Conservation (phyloP, 2,888 invertebrate species). For the Drosophila paranaensis region DNA sequence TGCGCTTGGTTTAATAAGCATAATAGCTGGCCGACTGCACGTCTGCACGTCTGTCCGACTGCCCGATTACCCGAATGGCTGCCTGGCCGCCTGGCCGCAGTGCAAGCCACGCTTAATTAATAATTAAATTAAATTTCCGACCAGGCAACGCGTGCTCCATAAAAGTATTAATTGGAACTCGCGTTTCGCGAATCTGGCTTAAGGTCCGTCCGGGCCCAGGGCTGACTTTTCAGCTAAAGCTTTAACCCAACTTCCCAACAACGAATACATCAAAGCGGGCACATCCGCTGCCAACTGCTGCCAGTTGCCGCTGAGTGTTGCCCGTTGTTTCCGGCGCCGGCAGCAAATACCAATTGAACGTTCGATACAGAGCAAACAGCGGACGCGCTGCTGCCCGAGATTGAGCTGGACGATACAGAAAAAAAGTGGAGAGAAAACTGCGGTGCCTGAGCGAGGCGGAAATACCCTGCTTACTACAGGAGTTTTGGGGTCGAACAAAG, state of each 20-base stretch:
- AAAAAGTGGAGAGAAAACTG: conserved; percentile 34
- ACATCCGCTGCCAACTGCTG: conserved; percentile 46
- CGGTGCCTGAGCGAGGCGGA: not conserved
- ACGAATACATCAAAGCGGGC: conserved; percentile 49
- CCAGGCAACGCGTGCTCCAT: conserved; percentile 40
- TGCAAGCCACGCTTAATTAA: conserved; percentile 61
- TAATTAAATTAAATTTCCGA: conserved; percentile 74
- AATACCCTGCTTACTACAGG: not conserved
- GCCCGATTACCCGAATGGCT: not conserved
- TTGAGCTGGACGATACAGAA: conserved; percentile 67
- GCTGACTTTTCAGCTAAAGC: conserved; percentile 17
- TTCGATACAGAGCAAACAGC: conserved; percentile 24
- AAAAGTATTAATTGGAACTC: conserved; percentile 72
- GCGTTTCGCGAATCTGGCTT: conserved; percentile 51
- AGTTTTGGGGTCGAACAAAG: not conserved
- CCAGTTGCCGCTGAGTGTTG: conserved; percentile 55
- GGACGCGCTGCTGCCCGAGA: conserved; percentile 44
- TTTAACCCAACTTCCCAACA: conserved; percentile 13
- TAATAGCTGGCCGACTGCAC: conserved; percentile 49
- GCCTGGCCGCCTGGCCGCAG: conserved; percentile 8
- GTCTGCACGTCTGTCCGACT: conserved; percentile 10
- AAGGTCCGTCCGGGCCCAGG: conserved; percentile 33
- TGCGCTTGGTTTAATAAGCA: conserved; percentile 71
- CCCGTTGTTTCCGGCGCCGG: conserved; percentile 62
- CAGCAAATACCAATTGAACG: conserved; percentile 61